phyloP scores from a whole-genome alignment of 2,113 vertebrate species.

The Semicossyphus pulcher region DNA sequence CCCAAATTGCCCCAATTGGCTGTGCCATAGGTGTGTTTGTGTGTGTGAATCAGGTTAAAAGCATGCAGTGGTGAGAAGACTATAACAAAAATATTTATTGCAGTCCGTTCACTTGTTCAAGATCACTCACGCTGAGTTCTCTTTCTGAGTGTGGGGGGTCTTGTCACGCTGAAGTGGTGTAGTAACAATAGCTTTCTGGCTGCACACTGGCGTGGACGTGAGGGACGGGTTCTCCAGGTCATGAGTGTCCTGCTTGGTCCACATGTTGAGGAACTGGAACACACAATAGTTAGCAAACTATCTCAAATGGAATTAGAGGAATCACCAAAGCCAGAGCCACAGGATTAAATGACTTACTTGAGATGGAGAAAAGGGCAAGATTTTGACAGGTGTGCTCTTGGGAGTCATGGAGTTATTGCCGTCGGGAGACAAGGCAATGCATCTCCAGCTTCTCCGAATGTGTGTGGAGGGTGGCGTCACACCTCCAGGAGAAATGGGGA shows the following conservation, averaged over 20 bases:
- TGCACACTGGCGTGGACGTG: conserved; percentile 96
- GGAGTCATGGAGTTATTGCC: conserved; percentile 91
- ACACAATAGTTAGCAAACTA: not conserved
- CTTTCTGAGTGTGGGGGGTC: conserved; percentile 93
- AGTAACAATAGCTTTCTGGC: conserved; percentile 94
- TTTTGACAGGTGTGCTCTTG: conserved; percentile 96
- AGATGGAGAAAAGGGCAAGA: conserved; percentile 95
- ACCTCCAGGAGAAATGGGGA: conserved; percentile 92
- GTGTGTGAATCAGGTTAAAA: too few species aligned
- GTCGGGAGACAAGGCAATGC: conserved; percentile 89
- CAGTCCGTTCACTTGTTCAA: too few species aligned
- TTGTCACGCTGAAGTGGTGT: conserved; percentile 96
- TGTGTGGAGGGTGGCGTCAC: conserved; percentile 91
- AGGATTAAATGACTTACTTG: conserved; percentile 81
- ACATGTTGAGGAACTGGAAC: conserved; percentile 95
- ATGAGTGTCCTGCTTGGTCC: conserved; percentile 94
- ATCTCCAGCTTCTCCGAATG: conserved; percentile 89
- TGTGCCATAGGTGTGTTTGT: too few species aligned
- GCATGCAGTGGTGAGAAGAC: too few species aligned
- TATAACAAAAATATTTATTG: too few species aligned
- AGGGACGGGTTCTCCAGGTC: conserved; percentile 96
- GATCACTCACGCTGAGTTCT: conserved; percentile 87
- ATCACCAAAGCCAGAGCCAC: fast-evolving
- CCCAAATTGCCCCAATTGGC: too few species aligned
- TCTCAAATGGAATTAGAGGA: not conserved